Percentiles rank a stretch among this genome's conserved stretches.
Conservation (phyloP, 2,113 vertebrate genomes). For the Azemiops feae region DNA sequence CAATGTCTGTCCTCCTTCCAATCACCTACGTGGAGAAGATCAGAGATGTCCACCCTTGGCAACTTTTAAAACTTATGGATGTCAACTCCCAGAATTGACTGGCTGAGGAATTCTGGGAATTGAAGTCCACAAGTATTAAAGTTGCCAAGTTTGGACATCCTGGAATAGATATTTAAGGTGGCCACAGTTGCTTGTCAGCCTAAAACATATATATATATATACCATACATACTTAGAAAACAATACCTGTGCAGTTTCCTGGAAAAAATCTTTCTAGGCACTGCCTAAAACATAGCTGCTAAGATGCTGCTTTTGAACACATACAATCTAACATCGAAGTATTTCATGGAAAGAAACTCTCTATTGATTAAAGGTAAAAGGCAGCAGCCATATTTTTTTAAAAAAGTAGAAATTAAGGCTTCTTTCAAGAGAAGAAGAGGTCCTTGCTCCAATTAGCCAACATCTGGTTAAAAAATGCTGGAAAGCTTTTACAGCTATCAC, state of each 20-base stretch:
- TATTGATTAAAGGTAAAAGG: slow-evolving; percentile 16
- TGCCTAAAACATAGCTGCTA: neutral
- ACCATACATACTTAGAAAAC: neutral
- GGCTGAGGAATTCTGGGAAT: neutral
- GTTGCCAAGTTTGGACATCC: too few relatives aligned
- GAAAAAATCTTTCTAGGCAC: neutral
- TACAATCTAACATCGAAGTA: neutral
- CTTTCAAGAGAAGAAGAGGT: neutral
- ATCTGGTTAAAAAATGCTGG: neutral
- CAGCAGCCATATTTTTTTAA: neutral
- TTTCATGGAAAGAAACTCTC: neutral
- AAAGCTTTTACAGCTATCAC: neutral
- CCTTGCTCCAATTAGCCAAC: neutral
- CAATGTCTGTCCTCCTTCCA: neutral
- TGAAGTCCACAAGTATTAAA: neutral
- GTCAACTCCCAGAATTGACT: neutral
- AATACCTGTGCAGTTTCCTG: neutral
- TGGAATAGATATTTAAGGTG: neutral
- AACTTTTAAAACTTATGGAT: neutral
- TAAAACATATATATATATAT: neutral
- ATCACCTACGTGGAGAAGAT: neutral
- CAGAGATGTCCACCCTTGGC: neutral
- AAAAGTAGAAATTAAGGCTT: neutral
- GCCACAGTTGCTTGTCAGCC: neutral
- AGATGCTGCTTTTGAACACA: neutral